phyloP scores from a whole-genome alignment of 1,140 invertebrate genomes.

The Triops cancriformis region DNA sequence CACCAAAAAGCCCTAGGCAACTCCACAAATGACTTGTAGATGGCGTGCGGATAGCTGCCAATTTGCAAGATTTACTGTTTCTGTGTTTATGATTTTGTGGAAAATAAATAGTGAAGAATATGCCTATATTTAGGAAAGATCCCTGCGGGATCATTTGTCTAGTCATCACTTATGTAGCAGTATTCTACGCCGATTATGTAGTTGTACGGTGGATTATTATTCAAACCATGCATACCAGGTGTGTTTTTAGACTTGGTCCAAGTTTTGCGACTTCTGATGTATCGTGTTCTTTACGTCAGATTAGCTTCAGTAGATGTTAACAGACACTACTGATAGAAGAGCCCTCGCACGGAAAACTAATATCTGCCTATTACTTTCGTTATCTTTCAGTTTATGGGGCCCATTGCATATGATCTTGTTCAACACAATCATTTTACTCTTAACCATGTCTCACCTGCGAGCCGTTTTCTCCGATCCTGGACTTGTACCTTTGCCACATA shows the following conservation, averaged over 20 bases:
- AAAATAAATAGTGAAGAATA: constrained; percentile 29
- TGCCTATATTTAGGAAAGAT: constrained; percentile 57
- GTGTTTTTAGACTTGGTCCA: constrained; percentile 33
- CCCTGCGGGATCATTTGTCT: constrained; percentile 82
- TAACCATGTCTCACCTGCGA: constrained; percentile 66
- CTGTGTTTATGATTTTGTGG: not conserved
- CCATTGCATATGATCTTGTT: constrained; percentile 71
- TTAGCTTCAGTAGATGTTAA: not conserved
- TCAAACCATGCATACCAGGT: constrained; percentile 72
- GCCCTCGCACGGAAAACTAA: not conserved
- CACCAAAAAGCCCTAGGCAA: no score
- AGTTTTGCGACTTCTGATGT: constrained; percentile 21
- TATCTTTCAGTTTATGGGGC: constrained; percentile 64
- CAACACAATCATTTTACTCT: constrained; percentile 67
- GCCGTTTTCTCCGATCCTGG: constrained; percentile 84
- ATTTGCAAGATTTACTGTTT: not conserved
- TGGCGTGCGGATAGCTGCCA: not conserved
- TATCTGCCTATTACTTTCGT: constrained; percentile 28
- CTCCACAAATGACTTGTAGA: not conserved
- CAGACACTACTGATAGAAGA: not conserved
- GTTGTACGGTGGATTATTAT: constrained; percentile 76
- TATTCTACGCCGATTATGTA: constrained; percentile 86
- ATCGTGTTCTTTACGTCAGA: constrained; percentile 17
- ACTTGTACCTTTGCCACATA: constrained; percentile 70
- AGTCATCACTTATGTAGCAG: constrained; percentile 67